These are phyloP conservation scores for Aratinga solstitialis DNA, from an alignment of 2,797 vertebrate species.

Conservation along the genomic window DNA sequence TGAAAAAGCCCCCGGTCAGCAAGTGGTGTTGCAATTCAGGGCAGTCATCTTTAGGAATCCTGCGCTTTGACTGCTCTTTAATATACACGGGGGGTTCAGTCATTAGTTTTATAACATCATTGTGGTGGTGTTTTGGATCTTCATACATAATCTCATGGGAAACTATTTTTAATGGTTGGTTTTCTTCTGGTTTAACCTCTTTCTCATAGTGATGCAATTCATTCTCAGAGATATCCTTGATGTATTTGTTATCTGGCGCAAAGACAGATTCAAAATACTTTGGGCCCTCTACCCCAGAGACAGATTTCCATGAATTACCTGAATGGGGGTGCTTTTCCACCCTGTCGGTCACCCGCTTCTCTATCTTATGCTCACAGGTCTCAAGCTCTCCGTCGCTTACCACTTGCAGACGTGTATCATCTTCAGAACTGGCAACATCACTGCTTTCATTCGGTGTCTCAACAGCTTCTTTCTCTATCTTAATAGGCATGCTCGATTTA, in stretches of 20 bases:
- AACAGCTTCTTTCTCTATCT: slow-evolving; percentile 90
- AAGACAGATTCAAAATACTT: slow-evolving; percentile 69
- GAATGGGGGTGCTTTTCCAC: slow-evolving; percentile 56
- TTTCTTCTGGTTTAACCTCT: slow-evolving; percentile 68
- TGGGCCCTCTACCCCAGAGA: slow-evolving; percentile 66
- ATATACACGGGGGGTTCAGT: slow-evolving; percentile 66
- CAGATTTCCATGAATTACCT: slow-evolving; percentile 65
- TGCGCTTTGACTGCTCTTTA: slow-evolving; percentile 69
- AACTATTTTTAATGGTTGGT: slow-evolving; percentile 54
- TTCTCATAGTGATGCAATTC: slow-evolving; percentile 71
- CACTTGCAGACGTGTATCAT: slow-evolving; percentile 77
- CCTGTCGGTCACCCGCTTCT: slow-evolving; percentile 48
- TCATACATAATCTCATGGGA: slow-evolving; percentile 61
- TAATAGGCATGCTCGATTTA: slow-evolving; percentile 98
- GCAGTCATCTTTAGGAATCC: slow-evolving; percentile 75
- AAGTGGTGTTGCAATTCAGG: slow-evolving; percentile 78
- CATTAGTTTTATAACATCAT: slow-evolving; percentile 65
- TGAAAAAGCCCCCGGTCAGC: slow-evolving; percentile 75
- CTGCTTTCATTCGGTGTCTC: slow-evolving; percentile 76
- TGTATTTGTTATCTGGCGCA: slow-evolving; percentile 56
- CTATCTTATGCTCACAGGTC: slow-evolving; percentile 53
- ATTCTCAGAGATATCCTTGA: slow-evolving; percentile 68
- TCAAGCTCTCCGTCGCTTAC: slow-evolving; percentile 79
- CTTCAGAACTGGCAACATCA: slow-evolving; percentile 83
- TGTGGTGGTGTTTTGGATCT: slow-evolving; percentile 61